Percentiles rank a stretch among this genome's conserved stretches.
Conservation (phyloP, 2,113 vertebrate genomes). For the Callaeas wilsoni region DNA sequence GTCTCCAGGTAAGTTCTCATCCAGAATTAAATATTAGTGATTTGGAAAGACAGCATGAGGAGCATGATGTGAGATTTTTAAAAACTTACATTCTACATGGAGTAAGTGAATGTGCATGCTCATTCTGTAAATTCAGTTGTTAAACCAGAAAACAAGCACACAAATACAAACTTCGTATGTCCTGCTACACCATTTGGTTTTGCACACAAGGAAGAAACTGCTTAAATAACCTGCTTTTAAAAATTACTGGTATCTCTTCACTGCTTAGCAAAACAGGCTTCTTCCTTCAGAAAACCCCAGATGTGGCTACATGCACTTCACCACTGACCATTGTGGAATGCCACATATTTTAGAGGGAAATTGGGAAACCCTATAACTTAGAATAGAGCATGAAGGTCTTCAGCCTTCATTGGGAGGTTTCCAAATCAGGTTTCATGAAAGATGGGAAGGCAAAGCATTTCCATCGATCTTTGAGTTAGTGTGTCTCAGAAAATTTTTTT, state of each 20-base stretch:
- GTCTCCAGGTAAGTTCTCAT: constrained; percentile 84
- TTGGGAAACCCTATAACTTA: background rate
- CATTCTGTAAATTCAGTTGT: background rate
- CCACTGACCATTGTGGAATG: background rate
- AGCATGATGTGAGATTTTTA: background rate
- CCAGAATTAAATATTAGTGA: background rate
- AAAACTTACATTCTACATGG: background rate
- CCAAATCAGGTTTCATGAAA: background rate
- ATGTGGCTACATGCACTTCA: background rate
- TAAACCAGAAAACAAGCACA: background rate
- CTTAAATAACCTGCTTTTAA: background rate
- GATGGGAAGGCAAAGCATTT: background rate
- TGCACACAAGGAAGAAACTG: background rate
- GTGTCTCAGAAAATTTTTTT: background rate
- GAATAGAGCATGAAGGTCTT: background rate
- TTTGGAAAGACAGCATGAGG: background rate
- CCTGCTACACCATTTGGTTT: background rate
- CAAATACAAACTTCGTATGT: background rate
- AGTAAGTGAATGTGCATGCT: background rate
- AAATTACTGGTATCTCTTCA: background rate
- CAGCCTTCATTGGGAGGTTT: background rate
- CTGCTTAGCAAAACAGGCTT: background rate
- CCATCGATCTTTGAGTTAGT: background rate
- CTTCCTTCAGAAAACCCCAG: background rate
- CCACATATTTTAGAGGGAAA: background rate